A percentile compares a stretch with the other conserved stretches of the same genome.
These are phyloP conservation scores for Sarotherodon lohbergeri DNA, from an alignment of 2,113 vertebrate genomes.

Conservation along the genomic window DNA sequence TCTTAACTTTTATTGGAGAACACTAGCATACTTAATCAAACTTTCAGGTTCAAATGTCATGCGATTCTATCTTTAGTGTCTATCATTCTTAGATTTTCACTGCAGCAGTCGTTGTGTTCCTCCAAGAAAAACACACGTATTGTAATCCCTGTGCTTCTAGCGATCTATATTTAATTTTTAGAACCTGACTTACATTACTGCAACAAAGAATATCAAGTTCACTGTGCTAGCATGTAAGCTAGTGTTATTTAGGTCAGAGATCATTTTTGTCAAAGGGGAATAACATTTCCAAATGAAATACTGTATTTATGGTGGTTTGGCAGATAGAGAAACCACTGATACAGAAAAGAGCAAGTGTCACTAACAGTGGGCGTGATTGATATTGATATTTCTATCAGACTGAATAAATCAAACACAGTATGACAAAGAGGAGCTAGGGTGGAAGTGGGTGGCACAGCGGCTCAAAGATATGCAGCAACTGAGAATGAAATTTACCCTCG, in stretches of 20 bases:
- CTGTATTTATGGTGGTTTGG: background rate
- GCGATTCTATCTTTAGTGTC: background rate
- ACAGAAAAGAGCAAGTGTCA: background rate
- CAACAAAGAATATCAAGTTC: background rate
- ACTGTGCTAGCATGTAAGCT: background rate
- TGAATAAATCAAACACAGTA: background rate
- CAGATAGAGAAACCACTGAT: background rate
- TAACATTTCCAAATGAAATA: background rate
- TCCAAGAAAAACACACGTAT: background rate
- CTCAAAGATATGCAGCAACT: background rate
- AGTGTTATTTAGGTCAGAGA: background rate
- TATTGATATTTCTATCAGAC: background rate
- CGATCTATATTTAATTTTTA: background rate
- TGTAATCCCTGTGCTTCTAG: background rate
- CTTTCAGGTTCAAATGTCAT: background rate
- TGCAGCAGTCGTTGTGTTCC: background rate
- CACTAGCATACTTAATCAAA: background rate
- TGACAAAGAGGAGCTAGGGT: accelerated
- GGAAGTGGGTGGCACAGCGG: background rate
- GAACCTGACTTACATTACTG: background rate
- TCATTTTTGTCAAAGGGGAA: accelerated
- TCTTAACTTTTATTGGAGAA: background rate
- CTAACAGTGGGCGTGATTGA: background rate
- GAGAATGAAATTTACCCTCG: too few species aligned
- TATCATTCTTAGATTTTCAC: background rate